Base-by-base conservation (phyloP, 1,140 invertebrate genomes). In the Laodelphax striatellus region DNA sequence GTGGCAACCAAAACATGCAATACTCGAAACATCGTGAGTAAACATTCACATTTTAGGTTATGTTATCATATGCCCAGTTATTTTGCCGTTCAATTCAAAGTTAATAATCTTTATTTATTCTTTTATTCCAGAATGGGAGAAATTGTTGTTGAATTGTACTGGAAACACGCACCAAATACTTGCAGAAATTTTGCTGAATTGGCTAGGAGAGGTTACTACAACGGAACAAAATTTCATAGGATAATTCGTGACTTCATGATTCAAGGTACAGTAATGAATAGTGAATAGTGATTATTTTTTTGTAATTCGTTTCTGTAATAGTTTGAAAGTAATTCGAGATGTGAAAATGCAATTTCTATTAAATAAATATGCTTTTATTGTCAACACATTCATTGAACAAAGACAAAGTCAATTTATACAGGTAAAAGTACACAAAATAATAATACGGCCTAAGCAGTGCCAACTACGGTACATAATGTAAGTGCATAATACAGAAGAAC, bases 231-330 rank as follows among this genome's bases (percentile, higher is more conserved):
- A 69, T 99, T 98, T 75, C 97, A 99, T 72, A 79, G 96, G 70
- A 87, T 99, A 42, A 97, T 99, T 62, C 72, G 85, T 62, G 92
- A 98, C 75, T 98, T 99, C 73, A 98, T 99, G 94, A 96, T 98
- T 68, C 95, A 95, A 80, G 90, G 80, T 78, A 70, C 5, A 44
- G 2, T 9, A 44, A 19, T n/a, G n/a, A n/a, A n/a, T n/a, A n/a
- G n/a, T n/a, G n/a, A n/a, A n/a, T n/a, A n/a, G n/a, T n/a, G n/a
- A n/a, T n/a, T n/a, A n/a, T n/a, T n/a, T n/a, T n/a, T n/a, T n/a
- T n/a, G n/a, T n/a, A n/a, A n/a, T n/a, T n/a, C n/a, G n/a, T n/a
- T n/a, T n/a, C n/a, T n/a, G n/a, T n/a, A n/a, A n/a, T n/a, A n/a
- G n/a, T n/a, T n/a, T n/a, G n/a, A n/a, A n/a, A n/a, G n/a, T n/a